These are phyloP conservation scores for Octopus bimaculoides DNA, from an alignment of 1,140 invertebrate genomes.

Conservation along the genomic window DNA sequence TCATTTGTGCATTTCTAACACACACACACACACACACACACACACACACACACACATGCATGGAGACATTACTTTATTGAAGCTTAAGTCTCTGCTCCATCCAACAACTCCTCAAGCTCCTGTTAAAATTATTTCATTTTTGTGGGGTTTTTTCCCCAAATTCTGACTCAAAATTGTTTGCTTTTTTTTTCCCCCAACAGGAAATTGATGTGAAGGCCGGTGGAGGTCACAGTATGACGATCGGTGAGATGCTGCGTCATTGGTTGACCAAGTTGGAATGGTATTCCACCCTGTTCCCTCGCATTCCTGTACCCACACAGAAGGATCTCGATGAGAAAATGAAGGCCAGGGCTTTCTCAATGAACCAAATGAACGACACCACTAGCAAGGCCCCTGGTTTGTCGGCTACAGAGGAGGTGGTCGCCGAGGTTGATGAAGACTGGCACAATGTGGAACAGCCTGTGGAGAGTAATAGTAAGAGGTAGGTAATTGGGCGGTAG, in stretches of 20 bases:
- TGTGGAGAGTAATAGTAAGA: no score
- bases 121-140: no score
- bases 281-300: conserved; percentile 95
- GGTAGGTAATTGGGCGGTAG: no score
- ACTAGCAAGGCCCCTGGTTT: not conserved
- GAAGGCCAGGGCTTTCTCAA: conserved; percentile 23
- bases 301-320: conserved; percentile 99
- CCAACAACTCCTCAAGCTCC: no score
- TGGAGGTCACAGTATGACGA: conserved; percentile 88
- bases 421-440: not conserved
- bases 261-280: conserved; percentile 91
- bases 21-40: no score
- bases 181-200: conserved; percentile 49
- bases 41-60: no score
- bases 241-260: conserved; percentile 89
- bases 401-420: not conserved
- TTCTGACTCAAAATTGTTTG: not conserved
- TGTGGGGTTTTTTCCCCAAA: no score
- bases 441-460: not conserved
- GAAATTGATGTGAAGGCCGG: conserved; percentile 97
- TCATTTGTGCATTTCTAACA: no score
- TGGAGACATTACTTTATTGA: no score
- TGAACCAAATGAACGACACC: not conserved
- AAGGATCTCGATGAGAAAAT: conserved; percentile 60
- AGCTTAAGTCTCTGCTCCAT: no score